Evolutionary conservation across 2,888 invertebrate genomes (phyloP).

Genomic region (Aradus depressus): DNA sequence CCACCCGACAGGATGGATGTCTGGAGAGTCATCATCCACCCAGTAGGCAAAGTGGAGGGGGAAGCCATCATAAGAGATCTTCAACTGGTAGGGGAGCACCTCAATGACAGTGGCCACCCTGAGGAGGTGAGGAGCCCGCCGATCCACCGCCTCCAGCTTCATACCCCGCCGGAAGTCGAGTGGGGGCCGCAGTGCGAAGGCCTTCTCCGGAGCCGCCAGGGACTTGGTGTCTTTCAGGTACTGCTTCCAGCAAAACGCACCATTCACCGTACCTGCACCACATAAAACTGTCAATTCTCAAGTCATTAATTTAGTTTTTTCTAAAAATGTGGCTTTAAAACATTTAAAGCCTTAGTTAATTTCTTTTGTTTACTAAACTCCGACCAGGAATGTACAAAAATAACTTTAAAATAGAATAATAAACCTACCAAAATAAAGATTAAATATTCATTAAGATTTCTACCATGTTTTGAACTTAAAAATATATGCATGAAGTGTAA

Average conservation of each 20-base stretch:
- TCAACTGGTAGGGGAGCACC: constrained; percentile 32
- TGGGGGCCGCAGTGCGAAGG: constrained; percentile 68
- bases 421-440: too few species aligned
- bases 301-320: too few species aligned
- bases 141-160: constrained; percentile 50
- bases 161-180: constrained; percentile 71
- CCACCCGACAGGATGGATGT: constrained; percentile 88
- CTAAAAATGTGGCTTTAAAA: too few species aligned
- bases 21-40: constrained; percentile 81
- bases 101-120: constrained; percentile 73
- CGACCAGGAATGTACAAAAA: too few species aligned
- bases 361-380: too few species aligned
- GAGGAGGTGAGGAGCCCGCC: constrained; percentile 58
- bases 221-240: constrained; percentile 68
- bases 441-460: too few species aligned
- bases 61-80: constrained; percentile 82
- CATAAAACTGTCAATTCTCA: too few species aligned
- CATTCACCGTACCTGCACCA: too few species aligned
- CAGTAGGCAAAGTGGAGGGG: constrained; percentile 70
- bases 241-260: constrained; percentile 80
- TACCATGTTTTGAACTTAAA: too few species aligned
- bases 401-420: too few species aligned
- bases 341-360: too few species aligned
- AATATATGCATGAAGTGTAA: too few species aligned
- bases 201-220: constrained; percentile 62